phyloP scores from a whole-genome alignment of 2,888 invertebrate genomes.

The Bombylius major region DNA sequence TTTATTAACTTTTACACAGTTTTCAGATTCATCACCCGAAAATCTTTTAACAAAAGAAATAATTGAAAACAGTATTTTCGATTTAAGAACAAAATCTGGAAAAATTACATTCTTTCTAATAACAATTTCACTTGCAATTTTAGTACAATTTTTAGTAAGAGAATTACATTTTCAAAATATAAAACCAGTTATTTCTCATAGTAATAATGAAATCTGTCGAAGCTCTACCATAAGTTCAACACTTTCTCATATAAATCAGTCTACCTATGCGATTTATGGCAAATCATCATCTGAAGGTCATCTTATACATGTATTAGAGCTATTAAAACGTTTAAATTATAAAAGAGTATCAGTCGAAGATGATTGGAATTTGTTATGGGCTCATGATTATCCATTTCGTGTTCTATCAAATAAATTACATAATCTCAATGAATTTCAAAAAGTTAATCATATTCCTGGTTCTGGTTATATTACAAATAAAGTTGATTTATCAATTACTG shows the following conservation, averaged over 20 bases:
- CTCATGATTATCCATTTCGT: conserved; percentile 81
- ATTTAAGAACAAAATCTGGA: neutral
- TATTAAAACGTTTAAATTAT: conserved; percentile 66
- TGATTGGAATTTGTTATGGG: conserved; percentile 84
- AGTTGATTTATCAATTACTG: conserved; percentile 70
- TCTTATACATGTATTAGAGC: conserved; percentile 60
- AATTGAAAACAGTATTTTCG: neutral
- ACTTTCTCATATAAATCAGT: conserved; percentile 15
- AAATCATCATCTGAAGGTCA: conserved; percentile 42
- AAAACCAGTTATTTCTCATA: neutral
- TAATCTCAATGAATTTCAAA: conserved; percentile 56
- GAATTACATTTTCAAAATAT: neutral
- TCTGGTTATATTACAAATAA: conserved; percentile 89
- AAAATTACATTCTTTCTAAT: conserved; percentile 11
- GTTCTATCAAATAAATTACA: conserved; percentile 35
- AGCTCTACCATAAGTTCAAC: neutral
- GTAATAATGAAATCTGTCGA: neutral
- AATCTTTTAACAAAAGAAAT: too few species aligned
- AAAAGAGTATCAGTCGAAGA: conserved; percentile 41
- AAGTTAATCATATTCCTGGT: conserved; percentile 88
- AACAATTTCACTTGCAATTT: conserved; percentile 1
- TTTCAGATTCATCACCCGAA: too few species aligned
- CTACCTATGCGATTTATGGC: conserved; percentile 49
- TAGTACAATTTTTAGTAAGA: conserved; percentile 11
- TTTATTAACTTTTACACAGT: too few species aligned